Base-by-base conservation (phyloP, 2,113 vertebrate species). In the mouse (Mus musculus) region DNA sequence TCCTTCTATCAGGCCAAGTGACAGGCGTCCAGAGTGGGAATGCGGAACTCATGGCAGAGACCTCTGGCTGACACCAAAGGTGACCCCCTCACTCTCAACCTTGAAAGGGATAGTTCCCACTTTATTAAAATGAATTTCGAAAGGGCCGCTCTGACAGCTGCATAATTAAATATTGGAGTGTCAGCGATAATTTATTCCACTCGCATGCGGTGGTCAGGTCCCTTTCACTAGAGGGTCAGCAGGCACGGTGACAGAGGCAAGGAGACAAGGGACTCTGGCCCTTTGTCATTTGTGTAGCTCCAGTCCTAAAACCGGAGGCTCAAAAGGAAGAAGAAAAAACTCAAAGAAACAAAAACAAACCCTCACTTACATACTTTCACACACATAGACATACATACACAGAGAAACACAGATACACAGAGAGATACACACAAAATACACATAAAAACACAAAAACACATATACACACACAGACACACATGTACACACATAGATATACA, bases 51-150 rank as follows among this genome's bases (percentile, higher is more conserved):
- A 98, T 96, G 98, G 98, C 97, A 98, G 98, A 98, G 98, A 99
- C 99, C 99, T 99, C 99, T 97, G 98, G 98, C 99, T 99, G 99
- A 99, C 99, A 99, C 98, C 98, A 98, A 99, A 99, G 99, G 99
- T 99, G 99, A 99, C 99, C 99, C 98, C 98, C 97, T 99, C 99
- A 98, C 99, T 99, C 99, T 99, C 99, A 99, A 91, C 99, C 99
- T 99, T 99, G 99, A 99, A 98, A 98, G 98, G 98, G 98, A 99
- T 99, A 99, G 99, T 99, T 99, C 98, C 98, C 98, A 99, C 99
- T 99, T 99, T 99, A 99, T 99, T 99, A 99, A 99, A 99, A 99
- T 99, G 99, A 99, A 99, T 99, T 99, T 99, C 99, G 99, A 99
- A 99, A 99, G 99, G 99, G 99, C 98, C 97, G 96, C 98, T 99